A percentile compares a stretch with the other conserved stretches of the same genome.
phyloP scores from a whole-genome alignment of 1,140 invertebrate genomes.

The Aleiodes sp. region DNA sequence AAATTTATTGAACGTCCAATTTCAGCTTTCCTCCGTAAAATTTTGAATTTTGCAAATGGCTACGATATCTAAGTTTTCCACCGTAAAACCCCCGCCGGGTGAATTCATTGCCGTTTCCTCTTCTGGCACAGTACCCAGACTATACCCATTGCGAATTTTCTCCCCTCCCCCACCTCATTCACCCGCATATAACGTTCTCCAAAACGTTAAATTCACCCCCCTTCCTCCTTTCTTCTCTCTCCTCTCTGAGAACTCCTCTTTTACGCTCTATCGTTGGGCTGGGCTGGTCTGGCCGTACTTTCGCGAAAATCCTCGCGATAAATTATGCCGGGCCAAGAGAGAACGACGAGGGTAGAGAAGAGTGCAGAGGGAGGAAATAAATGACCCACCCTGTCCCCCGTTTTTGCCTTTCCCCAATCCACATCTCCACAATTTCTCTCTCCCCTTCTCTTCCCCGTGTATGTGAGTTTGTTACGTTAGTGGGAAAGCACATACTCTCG shows the following conservation, averaged over 20 bases:
- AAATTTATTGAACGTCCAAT: background rate
- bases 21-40: background rate
- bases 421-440: constrained; percentile 30
- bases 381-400: constrained; percentile 62
- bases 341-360: constrained; percentile 46
- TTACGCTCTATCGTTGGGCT: constrained; percentile 19
- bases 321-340: constrained; percentile 61
- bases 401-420: constrained; percentile 41
- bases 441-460: background rate
- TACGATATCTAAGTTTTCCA: background rate
- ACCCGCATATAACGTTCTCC: background rate
- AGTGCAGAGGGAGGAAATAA: constrained; percentile 59
- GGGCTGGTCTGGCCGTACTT: constrained; percentile 60
- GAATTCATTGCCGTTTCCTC: no score
- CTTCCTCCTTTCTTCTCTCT: constrained; percentile 19
- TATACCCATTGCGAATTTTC: background rate
- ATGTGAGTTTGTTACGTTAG: no score
- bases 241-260: constrained; percentile 26
- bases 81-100: no score
- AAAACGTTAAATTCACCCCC: constrained; percentile 18
- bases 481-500: constrained; percentile 20
- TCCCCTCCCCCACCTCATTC: background rate
- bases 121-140: background rate
- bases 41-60: background rate
- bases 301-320: constrained; percentile 68